Evolutionary conservation across 1,140 invertebrate species (phyloP), one percentile per base, ranked within the genome.

Genomic region (Drosophila sp.): DNA sequence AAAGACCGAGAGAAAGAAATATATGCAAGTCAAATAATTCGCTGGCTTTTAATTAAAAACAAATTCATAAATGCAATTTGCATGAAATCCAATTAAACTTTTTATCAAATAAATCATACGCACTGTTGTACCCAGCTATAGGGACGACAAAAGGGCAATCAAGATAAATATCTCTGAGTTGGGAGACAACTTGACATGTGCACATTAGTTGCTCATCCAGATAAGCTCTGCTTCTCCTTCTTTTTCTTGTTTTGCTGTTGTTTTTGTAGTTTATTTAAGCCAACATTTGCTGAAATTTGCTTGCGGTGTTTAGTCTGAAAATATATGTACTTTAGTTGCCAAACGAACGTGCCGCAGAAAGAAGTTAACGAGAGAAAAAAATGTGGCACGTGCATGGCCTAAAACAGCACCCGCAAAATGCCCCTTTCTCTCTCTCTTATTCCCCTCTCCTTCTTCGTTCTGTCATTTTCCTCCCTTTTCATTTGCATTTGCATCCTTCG

Each of bases 21-120:
- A 13, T 43, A 16, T 43, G 14, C 13, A 51, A 34, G 13, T 51
- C 50, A 53, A 36, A 36, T 41, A 58, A 51, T 11, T 41, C 53
- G 29, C 7, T 56, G 14, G 54, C 58, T 77, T 84, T 70, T 86
- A 82, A 86, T 82, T 87, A 87, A 86, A 86, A 78, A 63, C 67
- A 76, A 83, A 84, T 83, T 78, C 80, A 84, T 66, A 61, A 77
- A 75, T 72, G 38, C 14, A 75, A 87, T 81, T 86, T 87, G 66
- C 82, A 81, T 87, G 82, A 51, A 87, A 89, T 82, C 86, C 82
- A 87, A 89, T 87, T 87, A 73, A 87, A 87, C 66, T 87, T 87
- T 81, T 87, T 83, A 84, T 83, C 80, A 14, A 61, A 79, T 89
- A 79, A 87, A 89, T 81, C 75, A 87, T 86, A 86, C 82, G 82